Percentiles rank a stretch among this genome's conserved stretches.
Evolutionary conservation across 1,140 invertebrate genomes (phyloP).

Genomic region (Coenobita brevimanus): DNA sequence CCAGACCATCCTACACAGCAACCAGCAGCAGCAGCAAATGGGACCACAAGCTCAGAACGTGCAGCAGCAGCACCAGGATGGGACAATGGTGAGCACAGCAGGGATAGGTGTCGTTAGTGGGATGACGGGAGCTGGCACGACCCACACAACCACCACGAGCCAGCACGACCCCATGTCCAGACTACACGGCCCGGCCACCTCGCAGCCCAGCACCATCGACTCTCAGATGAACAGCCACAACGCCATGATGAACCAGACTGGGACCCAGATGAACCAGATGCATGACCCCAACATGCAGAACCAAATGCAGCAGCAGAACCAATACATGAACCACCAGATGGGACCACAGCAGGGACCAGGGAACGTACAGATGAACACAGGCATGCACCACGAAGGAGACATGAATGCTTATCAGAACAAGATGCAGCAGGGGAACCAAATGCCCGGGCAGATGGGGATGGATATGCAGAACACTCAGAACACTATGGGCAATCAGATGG

Average conservation of each 20-base stretch:
- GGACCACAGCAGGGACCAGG: neutral
- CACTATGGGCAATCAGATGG: neutral
- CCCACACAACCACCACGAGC: neutral
- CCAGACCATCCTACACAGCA: slow-evolving; percentile 1
- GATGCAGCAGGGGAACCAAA: slow-evolving; percentile 42
- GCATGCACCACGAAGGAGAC: neutral
- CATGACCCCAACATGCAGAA: slow-evolving; percentile 29
- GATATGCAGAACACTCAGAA: slow-evolving; percentile 26
- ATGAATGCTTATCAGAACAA: slow-evolving; percentile 34
- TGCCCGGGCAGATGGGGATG: slow-evolving; percentile 51
- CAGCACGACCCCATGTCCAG: neutral
- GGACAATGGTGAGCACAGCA: neutral
- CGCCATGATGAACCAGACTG: slow-evolving; percentile 17
- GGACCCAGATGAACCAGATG: slow-evolving; percentile 28
- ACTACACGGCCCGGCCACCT: neutral
- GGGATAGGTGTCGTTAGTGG: neutral
- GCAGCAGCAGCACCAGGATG: neutral
- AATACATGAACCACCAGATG: slow-evolving; percentile 40
- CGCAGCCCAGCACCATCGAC: neutral
- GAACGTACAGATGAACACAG: neutral
- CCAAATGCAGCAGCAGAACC: slow-evolving; percentile 21
- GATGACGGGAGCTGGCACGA: neutral
- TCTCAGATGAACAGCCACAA: slow-evolving; percentile 40
- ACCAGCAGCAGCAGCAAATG: slow-evolving; percentile 15
- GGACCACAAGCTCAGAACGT: neutral